These are phyloP conservation scores for Protophormia terraenovae DNA, from an alignment of 2,888 invertebrate genomes.

Conservation along the genomic window DNA sequence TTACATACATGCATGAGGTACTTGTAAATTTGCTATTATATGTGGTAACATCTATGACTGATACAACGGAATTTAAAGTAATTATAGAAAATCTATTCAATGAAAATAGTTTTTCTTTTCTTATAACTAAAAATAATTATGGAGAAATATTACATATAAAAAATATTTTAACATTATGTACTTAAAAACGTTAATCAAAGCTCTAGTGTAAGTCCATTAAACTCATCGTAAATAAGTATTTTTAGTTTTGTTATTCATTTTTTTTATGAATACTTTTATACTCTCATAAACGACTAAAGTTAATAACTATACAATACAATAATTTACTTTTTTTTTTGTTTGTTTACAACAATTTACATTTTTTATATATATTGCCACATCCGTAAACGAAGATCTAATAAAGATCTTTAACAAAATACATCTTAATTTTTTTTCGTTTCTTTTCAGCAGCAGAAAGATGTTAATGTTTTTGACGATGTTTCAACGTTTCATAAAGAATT, in stretches of 20 bases:
- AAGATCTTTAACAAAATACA: conserved; percentile 28
- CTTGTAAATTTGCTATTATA: not conserved
- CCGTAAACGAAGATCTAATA: conserved; percentile 47
- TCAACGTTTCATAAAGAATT: conserved; percentile 13
- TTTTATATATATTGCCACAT: conserved; percentile 47
- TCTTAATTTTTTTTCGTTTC: not conserved
- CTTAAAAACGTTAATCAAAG: not conserved
- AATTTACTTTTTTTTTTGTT: not conserved
- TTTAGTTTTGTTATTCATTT: conserved; percentile 22
- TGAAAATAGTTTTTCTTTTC: too few relatives aligned
- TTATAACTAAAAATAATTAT: too few relatives aligned
- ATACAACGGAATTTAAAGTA: not conserved
- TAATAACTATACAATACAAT: not conserved
- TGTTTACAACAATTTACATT: conserved; percentile 15
- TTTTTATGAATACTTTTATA: not conserved
- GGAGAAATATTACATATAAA: too few relatives aligned
- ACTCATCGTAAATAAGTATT: conserved; percentile 24
- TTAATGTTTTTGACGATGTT: conserved; percentile 2
- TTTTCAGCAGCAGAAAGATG: not conserved
- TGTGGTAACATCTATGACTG: not conserved
- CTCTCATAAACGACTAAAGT: conserved; percentile 15
- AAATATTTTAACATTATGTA: not conserved
- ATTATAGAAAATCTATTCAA: too few relatives aligned
- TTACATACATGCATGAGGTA: not conserved
- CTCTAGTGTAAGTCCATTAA: conserved; percentile 5